Evolutionary conservation across 2,113 vertebrate species (phyloP), one percentile per base, ranked within the genome.

Genomic region (Herpetotheres cachinnans): DNA sequence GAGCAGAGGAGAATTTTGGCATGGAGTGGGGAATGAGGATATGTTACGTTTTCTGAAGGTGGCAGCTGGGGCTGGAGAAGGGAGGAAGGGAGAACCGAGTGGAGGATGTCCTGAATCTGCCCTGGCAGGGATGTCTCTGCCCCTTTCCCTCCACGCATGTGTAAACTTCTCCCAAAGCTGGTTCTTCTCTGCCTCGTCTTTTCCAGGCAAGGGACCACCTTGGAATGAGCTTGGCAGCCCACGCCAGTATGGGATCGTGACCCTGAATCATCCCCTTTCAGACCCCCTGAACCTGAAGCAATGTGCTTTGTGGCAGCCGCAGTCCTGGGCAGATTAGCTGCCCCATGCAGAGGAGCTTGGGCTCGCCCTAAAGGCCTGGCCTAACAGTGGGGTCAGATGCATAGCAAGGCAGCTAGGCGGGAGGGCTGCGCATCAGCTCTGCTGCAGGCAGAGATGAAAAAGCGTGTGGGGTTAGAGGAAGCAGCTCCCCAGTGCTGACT

Each of bases 281-380:
- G 98, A 98, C 98, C 98, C 98, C 92, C 98, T 99, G 98, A 99
- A 99, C 99, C 99, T 98, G 98, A 99, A 99, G 98, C 98, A 98
- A 99, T 99, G 98, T 80, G 97, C 98, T 98, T 99, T 99, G 99
- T 99, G 99, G 98, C 98, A 98, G 98, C 98, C 98, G 98, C 98
- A 96, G 97, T 95, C 56, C 98, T 90, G 77, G 92, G 91, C 94
- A 94, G 96, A 98, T 97, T 95, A 97, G 95, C 95, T 93, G 89
- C 94, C 95, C 95, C 93, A 72, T 59, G 94, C 34, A 1, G 95
- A 72, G 90, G 89, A 25, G 79, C 79, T 81, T 20, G 65, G 87
- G 71, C 66, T 56, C n/a, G 44, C 79, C 92, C 86, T 44, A 55
- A 79, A 90, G 55, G 36, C 78, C 72, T 46, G 72, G 89, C 63